Conservation (phyloP, 2,797 vertebrate species). For the Neosilurus mollespiculum region DNA sequence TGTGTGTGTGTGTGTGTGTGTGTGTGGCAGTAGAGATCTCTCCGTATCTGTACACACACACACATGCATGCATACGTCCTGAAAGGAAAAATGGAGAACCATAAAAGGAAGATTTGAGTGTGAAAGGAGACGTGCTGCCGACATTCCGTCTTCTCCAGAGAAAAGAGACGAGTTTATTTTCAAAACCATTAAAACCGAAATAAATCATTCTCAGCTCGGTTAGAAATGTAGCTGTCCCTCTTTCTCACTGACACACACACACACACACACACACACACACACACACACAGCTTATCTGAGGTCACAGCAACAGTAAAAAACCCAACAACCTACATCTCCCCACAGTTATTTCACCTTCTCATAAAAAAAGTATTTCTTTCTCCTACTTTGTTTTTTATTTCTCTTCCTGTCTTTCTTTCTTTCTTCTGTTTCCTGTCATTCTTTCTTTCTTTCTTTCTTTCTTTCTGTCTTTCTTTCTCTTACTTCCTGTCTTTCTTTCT, state of each 20-base stretch:
- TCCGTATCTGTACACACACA: neutral
- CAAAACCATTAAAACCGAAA: neutral
- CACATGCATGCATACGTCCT: too few relatives aligned
- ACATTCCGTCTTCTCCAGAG: neutral
- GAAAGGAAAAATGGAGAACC: neutral
- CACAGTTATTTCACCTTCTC: too few relatives aligned
- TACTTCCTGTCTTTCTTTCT: neutral
- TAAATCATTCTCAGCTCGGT: neutral
- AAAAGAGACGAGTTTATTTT: neutral
- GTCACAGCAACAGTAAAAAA: neutral
- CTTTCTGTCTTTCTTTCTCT: neutral
- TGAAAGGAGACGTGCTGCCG: neutral
- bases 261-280: neutral
- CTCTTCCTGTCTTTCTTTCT: too few relatives aligned
- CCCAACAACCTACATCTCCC: too few relatives aligned
- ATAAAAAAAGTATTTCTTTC: too few relatives aligned
- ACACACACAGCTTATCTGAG: neutral
- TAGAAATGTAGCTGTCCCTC: too few relatives aligned
- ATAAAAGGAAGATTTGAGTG: neutral
- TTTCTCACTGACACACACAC: neutral
- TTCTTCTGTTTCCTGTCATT: too few relatives aligned
- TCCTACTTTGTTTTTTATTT: too few relatives aligned
- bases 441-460: neutral
- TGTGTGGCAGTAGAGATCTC: too few relatives aligned
- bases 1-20: too few relatives aligned